Base-by-base conservation (phyloP, 2,797 vertebrate species). In the Fistularia commersonii region DNA sequence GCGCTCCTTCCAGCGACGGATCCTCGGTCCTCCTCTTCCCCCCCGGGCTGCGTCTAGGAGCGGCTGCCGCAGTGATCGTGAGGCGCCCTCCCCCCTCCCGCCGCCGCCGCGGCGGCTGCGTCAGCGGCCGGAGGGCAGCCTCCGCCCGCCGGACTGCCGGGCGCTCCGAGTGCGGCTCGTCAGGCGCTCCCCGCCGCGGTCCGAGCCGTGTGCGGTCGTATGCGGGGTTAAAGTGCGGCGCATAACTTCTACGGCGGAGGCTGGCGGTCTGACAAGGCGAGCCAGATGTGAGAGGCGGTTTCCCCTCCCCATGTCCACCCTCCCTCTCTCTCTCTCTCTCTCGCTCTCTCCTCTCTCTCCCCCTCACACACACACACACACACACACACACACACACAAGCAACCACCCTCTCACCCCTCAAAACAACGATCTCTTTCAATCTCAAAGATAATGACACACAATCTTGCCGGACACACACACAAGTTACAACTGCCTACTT, bases 41-140 rank as follows among this genome's bases (percentile, higher is more conserved):
- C n/a, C 51, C 38, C 64, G 54, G 64, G 39, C 63, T 59, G 64
- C 42, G 64, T 60, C 66, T 45, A 11, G 23, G 11, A 45, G 14
- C 12, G 37, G 60, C 66, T 78, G 85, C 88, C 74, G 89, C 85
- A 88, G 65, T 64, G 64, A 54, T 80, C 85, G 87, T 87, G 85
- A 72, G n/a, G n/a, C n/a, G n/a, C 23, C 23, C 23, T 4, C 23
- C 23, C 23, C 23, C 23, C 23, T 4, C 23, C 70, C 66, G 65
- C 77, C 81, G 58, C 81, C 80, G 68, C 8, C 3, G 3, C 36
- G 14, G 57, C 66, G 9, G 60, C 74, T 90, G 85, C 86, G 89
- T 88, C 90, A 90, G 85, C 74, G 49, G 72, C 72, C 84, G 83
- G 85, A 87, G 83, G 48, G 12, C 33, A 12, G 11, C 12, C 44